Conservation (phyloP, 1,140 invertebrate species). For the Chrysomallon squamiferum region DNA sequence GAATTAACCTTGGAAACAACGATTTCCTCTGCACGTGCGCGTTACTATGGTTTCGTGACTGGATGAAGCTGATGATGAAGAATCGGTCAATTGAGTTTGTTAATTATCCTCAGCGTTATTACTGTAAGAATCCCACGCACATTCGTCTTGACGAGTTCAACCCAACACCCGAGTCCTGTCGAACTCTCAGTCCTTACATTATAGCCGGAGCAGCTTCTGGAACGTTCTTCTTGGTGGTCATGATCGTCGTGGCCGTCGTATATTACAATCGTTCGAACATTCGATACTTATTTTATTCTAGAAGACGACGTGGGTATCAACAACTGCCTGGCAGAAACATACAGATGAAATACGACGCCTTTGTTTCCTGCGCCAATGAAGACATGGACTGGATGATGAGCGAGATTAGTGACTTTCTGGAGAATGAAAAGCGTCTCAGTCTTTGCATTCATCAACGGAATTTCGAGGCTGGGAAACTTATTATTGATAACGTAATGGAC, state of each 20-base stretch:
- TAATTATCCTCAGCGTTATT: background rate
- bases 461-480: conserved; percentile 31
- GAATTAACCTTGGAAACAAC: conserved; percentile 7
- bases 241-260: background rate
- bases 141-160: background rate
- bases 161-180: background rate
- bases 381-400: conserved; percentile 20
- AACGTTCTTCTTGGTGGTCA: background rate
- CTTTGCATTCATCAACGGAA: conserved; percentile 45
- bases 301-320: background rate
- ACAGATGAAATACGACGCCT: conserved; percentile 16
- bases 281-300: background rate
- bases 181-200: background rate
- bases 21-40: conserved; percentile 15
- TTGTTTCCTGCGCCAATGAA: conserved; percentile 22
- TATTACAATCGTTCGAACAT: background rate
- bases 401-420: conserved; percentile 17
- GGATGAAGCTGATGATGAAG: background rate
- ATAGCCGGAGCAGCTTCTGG: background rate
- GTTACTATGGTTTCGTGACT: conserved; percentile 16
- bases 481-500: conserved; percentile 32
- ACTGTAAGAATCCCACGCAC: background rate
- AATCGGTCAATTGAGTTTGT: background rate
- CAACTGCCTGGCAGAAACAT: background rate
- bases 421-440: conserved; percentile 7